A percentile compares a stretch with the other conserved stretches of the same genome.
These are phyloP conservation scores for Philaethria dido DNA, from an alignment of 2,888 invertebrate species.

Conservation along the genomic window DNA sequence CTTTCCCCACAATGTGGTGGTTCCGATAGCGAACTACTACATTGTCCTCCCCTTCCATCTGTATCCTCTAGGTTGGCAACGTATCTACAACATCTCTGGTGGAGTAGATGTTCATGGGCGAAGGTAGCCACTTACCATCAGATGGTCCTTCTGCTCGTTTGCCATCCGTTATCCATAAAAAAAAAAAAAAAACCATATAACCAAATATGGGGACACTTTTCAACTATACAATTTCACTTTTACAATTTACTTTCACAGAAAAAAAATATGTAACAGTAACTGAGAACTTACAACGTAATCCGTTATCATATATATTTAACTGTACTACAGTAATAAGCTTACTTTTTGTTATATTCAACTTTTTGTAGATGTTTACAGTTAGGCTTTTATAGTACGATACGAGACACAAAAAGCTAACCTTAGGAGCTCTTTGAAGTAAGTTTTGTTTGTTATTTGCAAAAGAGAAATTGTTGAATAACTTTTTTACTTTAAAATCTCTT, in stretches of 20 bases:
- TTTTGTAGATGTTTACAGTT: constrained; percentile 12
- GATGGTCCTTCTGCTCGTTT: no score
- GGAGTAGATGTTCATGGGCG: no score
- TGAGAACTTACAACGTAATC: constrained; percentile 12
- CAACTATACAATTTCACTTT: constrained; percentile 21
- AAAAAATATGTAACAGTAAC: constrained; percentile 11
- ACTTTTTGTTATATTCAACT: constrained; percentile 12
- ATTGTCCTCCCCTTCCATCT: no score
- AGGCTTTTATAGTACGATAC: background rate
- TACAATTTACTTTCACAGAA: constrained; percentile 10
- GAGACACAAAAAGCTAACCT: background rate
- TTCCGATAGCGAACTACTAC: no score
- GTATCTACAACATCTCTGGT: no score
- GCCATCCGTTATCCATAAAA: background rate
- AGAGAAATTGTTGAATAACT: no score
- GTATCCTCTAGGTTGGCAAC: no score
- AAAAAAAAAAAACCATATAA: background rate
- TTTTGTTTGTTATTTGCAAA: background rate
- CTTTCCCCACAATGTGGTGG: no score
- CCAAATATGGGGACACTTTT: constrained; percentile 12
- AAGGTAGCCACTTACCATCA: no score
- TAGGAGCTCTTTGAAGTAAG: background rate
- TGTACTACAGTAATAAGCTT: background rate
- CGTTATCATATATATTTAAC: constrained; percentile 13
- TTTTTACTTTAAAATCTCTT: no score